Base-by-base conservation (phyloP, 2,888 invertebrate species). In the Mythimna albipuncta region DNA sequence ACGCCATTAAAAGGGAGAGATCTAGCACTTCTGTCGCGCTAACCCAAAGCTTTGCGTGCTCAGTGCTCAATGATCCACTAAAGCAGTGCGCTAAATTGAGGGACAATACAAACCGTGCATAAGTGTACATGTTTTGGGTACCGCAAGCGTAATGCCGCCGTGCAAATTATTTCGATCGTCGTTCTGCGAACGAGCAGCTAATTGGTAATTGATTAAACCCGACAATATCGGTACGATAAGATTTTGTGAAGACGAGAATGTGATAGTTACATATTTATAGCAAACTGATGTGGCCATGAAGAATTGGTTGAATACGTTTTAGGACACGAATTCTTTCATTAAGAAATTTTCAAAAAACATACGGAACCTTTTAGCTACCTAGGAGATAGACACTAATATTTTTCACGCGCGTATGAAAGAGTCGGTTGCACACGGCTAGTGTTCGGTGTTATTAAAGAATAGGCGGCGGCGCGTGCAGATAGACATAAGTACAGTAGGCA, bases 401-500 rank as follows among this genome's bases (percentile, higher is more conserved):
- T 66, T 61, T 38, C 21, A 67, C 67, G 47, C 85, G 79, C 84
- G 81, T 85, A 84, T 91, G 89, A 93, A 93, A 93, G 90, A 89
- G 87, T 32, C 82, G 83, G 81, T 85, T 85, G 74, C 81, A 83
- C 85, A 75, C 88, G 84, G 88, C 89, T 86, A 89, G 89, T 88
- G 92, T 89, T 64, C 87, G 86, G 81, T 83, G 86, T 91, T 93
- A 92, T 92, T 93, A 92, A 93, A 92, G 92, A 92, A 92, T 92
- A 92, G 89, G 89, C 88, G 88, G 89, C 87, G 88, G 81, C 84
- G 87, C 50, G 47, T 11, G 77, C 86, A 89, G 89, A 89, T 91
- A 91, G 88, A 92, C 89, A 91, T 90, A 91, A 21, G 59, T 41
- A 61, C 41, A 13, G n/a, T 38, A 38, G 58, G 75, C 73, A 79